Evolutionary conservation across 2,113 vertebrate genomes (phyloP), one percentile per base, ranked within the genome.

Genomic region (Glaucidium brasilianum): DNA sequence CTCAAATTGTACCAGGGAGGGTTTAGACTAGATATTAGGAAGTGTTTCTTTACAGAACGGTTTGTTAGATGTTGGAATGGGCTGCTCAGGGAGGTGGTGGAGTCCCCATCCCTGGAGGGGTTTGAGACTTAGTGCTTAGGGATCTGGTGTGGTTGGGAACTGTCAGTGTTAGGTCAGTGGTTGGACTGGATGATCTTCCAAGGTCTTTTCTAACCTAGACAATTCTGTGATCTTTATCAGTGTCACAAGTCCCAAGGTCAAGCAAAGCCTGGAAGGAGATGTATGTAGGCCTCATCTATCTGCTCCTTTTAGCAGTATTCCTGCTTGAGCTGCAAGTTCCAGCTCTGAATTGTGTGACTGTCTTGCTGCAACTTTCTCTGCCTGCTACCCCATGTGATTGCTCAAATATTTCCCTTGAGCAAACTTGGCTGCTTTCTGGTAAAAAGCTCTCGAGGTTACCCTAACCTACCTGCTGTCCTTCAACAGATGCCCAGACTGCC

Each of bases 361-460:
- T n/a, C 27, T 23, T 39, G 17, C 27, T 55, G 45, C 4, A 3
- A 27, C 43, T 69, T 75, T 47, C 29, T 80, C 62, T 80, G 67
- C 20, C 52, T 69, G 15, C 45, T 68, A 2, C 19, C 13, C 18
- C 1, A 2, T 12, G 1, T 17, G 6, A 7, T 27, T n/a, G 12
- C 41, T 53, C 58, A 53, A 76, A 49, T 8, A 13, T 29, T 88
- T 72, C 53, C 17, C n/a, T 77, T 56, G 49, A 68, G 43, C 58
- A 63, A 53, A 75, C 27, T 21, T 76, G n/a, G 6, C 58, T 75
- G 41, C 39, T 62, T 59, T 66, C 50, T 76, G 50, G 41, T 9
- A 67, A 43, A 56, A 41, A 39, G 15, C 43, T 59, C 59, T 39
- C 0, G 4, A 60, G 49, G 12, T 68, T 68, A 29, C 30, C 14